A percentile compares a stretch with the other conserved stretches of the same genome.
Evolutionary conservation across 2,888 invertebrate genomes (phyloP).

Genomic region (Platycheirus rosarum): DNA sequence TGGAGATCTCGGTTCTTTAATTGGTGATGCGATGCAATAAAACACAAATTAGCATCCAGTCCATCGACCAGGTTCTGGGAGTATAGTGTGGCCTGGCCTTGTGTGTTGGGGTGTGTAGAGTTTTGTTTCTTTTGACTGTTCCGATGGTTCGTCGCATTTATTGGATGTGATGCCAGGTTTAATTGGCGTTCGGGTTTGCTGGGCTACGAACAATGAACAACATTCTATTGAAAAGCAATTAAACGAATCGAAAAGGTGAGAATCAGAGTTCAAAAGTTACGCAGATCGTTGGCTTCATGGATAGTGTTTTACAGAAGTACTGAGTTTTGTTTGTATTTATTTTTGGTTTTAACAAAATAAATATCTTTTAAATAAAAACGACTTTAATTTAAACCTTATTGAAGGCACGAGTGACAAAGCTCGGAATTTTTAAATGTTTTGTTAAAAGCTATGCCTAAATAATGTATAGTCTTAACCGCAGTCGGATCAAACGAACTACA

Average conservation of each 20-base stretch:
- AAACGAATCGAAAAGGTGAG: too few species aligned
- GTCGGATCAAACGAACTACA: too few species aligned
- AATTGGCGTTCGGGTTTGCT: conserved; percentile 59
- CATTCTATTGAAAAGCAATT: background rate
- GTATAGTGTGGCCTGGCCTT: background rate
- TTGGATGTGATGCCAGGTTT: conserved; percentile 64
- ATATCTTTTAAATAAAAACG: too few species aligned
- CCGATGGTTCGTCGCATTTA: conserved; percentile 36
- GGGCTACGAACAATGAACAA: conserved; percentile 3
- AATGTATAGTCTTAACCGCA: too few species aligned
- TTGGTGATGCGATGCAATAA: conserved; percentile 73
- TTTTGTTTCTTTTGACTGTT: conserved; percentile 53
- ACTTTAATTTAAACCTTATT: too few species aligned
- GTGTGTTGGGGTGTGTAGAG: conserved; percentile 34
- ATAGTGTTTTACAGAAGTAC: too few species aligned
- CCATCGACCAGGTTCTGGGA: conserved; percentile 8
- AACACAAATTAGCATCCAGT: conserved; percentile 74
- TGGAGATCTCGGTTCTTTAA: conserved; percentile 72
- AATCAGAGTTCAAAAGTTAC: background rate
- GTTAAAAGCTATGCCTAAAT: too few species aligned
- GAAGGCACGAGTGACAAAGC: too few species aligned
- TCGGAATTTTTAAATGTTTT: too few species aligned
- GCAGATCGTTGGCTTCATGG: too few species aligned
- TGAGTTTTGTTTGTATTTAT: too few species aligned
- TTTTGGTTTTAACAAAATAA: too few species aligned